These are phyloP conservation scores for Stenolophus ochropezus DNA, from an alignment of 2,888 invertebrate species.

Conservation along the genomic window DNA sequence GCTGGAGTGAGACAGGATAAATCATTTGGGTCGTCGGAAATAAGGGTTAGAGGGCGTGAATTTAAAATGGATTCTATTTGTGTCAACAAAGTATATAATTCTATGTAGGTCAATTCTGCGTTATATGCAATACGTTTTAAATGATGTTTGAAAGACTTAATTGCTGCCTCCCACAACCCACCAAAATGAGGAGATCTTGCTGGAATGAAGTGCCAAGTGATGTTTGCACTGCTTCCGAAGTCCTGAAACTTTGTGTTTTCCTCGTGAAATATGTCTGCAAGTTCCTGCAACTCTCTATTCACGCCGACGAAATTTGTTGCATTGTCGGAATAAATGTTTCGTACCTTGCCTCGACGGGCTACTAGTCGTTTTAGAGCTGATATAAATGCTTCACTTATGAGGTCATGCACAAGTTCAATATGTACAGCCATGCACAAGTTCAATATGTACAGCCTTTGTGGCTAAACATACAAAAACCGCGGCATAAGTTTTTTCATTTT, in stretches of 20 bases:
- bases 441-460: background rate
- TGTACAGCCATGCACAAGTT: no score
- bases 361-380: conserved; percentile 66
- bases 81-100: conserved; percentile 64
- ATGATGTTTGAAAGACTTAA: no score
- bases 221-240: conserved; percentile 6
- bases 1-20: conserved; percentile 41
- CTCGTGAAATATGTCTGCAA: conserved; percentile 48
- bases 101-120: conserved; percentile 64
- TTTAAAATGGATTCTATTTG: conserved; percentile 67
- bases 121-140: no score
- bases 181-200: no score
- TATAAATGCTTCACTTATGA: background rate
- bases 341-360: conserved; percentile 64
- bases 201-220: conserved; percentile 65
- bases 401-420: background rate
- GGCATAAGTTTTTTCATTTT: background rate
- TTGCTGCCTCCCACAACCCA: no score
- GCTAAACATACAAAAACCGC: conserved; percentile 5
- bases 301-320: conserved; percentile 68
- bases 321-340: conserved; percentile 66
- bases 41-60: conserved; percentile 65
- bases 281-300: conserved; percentile 63
- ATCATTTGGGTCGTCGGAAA: conserved; percentile 64
- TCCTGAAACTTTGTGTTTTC: conserved; percentile 8